These are phyloP conservation scores for Mus spicilegus DNA, from an alignment of 2,113 vertebrate genomes.

Conservation along the genomic window DNA sequence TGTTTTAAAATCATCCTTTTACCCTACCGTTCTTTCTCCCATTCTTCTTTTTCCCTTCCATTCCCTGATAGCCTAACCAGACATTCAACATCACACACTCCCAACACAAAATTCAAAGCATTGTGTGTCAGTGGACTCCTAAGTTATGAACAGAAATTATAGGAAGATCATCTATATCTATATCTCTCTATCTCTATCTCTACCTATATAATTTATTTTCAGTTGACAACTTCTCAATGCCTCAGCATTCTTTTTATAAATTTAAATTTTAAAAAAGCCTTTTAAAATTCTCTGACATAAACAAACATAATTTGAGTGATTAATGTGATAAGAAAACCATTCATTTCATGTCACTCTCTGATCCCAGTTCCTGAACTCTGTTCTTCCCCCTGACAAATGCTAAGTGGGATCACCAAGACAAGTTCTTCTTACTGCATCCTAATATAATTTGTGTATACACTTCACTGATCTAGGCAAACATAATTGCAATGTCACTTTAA, in stretches of 20 bases:
- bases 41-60: too few species aligned
- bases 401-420: neutral
- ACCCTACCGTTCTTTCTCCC: accelerated
- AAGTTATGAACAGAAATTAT: too few species aligned
- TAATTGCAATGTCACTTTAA: conserved; percentile 1
- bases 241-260: neutral
- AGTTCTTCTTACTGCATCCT: too few species aligned
- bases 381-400: neutral
- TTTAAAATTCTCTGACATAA: neutral
- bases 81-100: neutral
- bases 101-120: neutral
- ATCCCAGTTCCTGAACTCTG: too few species aligned
- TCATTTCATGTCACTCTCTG: neutral
- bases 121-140: neutral
- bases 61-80: neutral
- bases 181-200: too few species aligned
- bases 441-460: neutral
- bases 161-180: too few species aligned
- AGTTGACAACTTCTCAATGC: neutral
- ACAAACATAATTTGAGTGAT: neutral
- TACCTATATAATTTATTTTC: neutral
- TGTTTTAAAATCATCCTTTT: neutral
- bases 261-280: too few species aligned
- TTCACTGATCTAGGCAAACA: neutral
- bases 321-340: neutral